A percentile compares a stretch with the other conserved stretches of the same genome.
These are phyloP conservation scores for Melanogrammus aeglefinus DNA, from an alignment of 2,797 vertebrate species.

Conservation along the genomic window DNA sequence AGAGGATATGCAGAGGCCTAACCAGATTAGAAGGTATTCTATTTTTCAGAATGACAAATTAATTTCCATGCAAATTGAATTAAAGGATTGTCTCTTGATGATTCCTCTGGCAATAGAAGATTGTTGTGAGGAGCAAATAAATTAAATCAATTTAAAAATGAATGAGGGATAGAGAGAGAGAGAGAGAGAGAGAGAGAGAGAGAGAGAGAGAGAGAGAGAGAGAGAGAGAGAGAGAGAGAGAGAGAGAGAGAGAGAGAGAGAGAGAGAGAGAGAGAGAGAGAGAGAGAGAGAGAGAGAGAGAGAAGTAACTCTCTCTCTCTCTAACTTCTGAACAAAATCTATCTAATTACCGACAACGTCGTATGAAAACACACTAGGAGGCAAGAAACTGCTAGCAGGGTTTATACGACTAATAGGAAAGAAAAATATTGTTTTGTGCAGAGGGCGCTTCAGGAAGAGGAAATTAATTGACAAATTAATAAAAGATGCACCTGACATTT, in stretches of 20 bases:
- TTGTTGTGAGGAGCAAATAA: constrained; percentile 40
- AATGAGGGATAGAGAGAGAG: no score
- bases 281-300: no score
- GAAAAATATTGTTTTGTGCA: constrained; percentile 21
- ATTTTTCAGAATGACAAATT: constrained; percentile 66
- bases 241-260: no score
- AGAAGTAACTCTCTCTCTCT: no score
- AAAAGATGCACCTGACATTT: no score
- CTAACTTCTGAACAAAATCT: constrained; percentile 21
- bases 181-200: no score
- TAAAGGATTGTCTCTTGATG: constrained; percentile 54
- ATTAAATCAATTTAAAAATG: no score
- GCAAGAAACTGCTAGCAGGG: constrained; percentile 37
- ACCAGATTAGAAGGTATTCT: constrained; percentile 59
- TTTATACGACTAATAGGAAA: constrained; percentile 38
- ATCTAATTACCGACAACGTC: constrained; percentile 54
- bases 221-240: no score
- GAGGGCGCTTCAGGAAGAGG: neutral
- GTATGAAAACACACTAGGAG: constrained; percentile 49
- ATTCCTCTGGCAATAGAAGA: constrained; percentile 61
- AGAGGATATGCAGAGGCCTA: constrained; percentile 26
- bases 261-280: no score
- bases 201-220: no score
- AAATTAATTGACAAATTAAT: neutral
- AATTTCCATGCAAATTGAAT: constrained; percentile 65